Percentiles rank a stretch among this genome's conserved stretches.
These are phyloP conservation scores for Netelia inedita DNA, from an alignment of 2,888 invertebrate genomes.

Conservation along the genomic window DNA sequence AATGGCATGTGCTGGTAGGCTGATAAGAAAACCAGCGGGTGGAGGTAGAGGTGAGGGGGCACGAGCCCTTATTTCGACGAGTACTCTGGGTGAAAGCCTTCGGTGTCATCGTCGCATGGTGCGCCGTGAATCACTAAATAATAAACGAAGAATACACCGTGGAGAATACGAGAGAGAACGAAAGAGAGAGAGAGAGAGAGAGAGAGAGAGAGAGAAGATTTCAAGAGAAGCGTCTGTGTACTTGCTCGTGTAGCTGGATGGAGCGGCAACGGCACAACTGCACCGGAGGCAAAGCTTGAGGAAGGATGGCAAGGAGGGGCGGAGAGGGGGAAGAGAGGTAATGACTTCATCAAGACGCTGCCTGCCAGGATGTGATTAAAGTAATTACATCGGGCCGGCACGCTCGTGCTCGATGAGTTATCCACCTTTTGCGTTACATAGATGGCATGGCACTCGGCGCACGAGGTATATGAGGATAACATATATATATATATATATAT, in stretches of 20 bases:
- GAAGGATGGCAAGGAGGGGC: not conserved
- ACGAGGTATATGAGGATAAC: conserved; percentile 26
- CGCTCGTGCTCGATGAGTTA: conserved; percentile 70
- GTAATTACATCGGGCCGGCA: conserved; percentile 75
- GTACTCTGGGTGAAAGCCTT: conserved; percentile 5
- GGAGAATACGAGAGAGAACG: conserved; percentile 6
- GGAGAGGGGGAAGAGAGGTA: conserved; percentile 67
- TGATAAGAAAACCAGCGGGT: not conserved
- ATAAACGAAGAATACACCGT: conserved; percentile 11
- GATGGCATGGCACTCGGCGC: conserved; percentile 40
- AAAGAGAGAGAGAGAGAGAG: conserved; percentile 7
- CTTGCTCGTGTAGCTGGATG: conserved; percentile 28
- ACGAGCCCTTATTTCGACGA: not conserved
- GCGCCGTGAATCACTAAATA: conserved; percentile 41
- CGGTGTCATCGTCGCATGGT: conserved; percentile 19
- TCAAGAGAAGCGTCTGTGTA: conserved; percentile 31
- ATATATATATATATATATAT: not conserved
- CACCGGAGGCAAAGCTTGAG: conserved; percentile 13
- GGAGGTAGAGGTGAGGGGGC: not conserved
- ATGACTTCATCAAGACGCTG: conserved; percentile 75
- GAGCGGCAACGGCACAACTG: conserved; percentile 7
- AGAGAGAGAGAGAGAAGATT: conserved; percentile 17
- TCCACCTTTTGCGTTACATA: conserved; percentile 62
- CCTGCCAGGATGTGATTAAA: conserved; percentile 77
- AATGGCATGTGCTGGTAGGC: not conserved